Base-by-base conservation (phyloP, 1,140 invertebrate species). In the Polyergus mexicanus region DNA sequence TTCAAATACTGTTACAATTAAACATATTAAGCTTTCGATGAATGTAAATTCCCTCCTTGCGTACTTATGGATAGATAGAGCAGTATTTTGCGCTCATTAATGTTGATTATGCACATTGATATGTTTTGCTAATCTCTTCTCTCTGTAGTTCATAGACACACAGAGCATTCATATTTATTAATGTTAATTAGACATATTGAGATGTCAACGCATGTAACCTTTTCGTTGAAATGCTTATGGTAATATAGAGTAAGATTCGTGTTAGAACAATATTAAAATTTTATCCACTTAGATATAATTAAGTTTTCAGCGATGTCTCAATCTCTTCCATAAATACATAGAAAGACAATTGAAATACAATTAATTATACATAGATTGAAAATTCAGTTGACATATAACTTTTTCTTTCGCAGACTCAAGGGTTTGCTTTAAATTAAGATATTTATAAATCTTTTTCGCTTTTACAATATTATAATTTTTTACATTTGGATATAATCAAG, bases 171-270 rank as follows among this genome's bases (percentile, higher is more conserved):
- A 13, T 47, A 28, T 58, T 51, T 78, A 28, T 66, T 28, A 66
- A 22, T 38, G 76, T 68, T 66, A 44, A 78, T 78, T 78, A 68
- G 60, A 78, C 38, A 19, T 51, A 77, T 77, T 66, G 75, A 77
- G 41, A 13, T 66, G 22, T 77, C 60, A 16, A 13, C 8, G 4
- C 19, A 44, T 28, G 28, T 51, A 47, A 78, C 13, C 41, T 68
- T 8, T 63, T 22, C n/a, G 44, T 10, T 19, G 16, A 32, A 16
- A 13, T 32, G 13, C 65, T 32, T 41, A 51, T 66, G n/a, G 1
- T 19, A 51, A 35, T 41, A 32, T 28, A 11, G 13, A 78, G 38
- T 66, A 35, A 35, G 51, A 66, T n/a, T 66, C 41, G 7, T 44
- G 10, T 78, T 66, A 16, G 41, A 54, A 68, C 62, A 75, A 54